Evolutionary conservation across 2,797 vertebrate genomes (phyloP), one percentile per base, ranked within the genome.

Genomic region (Rhinogobio ventralis): DNA sequence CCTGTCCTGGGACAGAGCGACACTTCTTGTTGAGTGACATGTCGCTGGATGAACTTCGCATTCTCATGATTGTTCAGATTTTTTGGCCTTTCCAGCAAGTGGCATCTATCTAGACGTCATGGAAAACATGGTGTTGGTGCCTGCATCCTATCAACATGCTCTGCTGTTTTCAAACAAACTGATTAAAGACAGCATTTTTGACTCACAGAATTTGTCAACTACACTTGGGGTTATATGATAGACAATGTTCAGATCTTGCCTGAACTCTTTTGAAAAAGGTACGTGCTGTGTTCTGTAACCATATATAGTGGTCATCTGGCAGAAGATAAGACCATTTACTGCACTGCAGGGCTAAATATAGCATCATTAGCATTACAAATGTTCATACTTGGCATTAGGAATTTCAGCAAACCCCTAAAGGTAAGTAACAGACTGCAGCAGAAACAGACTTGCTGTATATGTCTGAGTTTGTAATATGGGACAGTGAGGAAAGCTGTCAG

Each of bases 221-320:
- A 66, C 68, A 89, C 83, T 85, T 84, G 72, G 74, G 79, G 42
- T 80, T 57, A 84, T 84, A 85, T 30, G 66, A 81, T 39, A 68
- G 28, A 80, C 19, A 36, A 4, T 69, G 77, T 83, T 87, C 42
- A 83, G 36, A 75, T 10, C 23, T 57, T 25, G 57, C 17, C 23
- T 67, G 76, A 74, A 19, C 28, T 49, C 72, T 86, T 66, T 51
- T 84, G 46, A 69, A 87, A 76, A 83, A 69, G 75, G 86, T 76
- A 51, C 36, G 17, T 4, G 13, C 75, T 28, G 23, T 66, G 57
- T 84, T 84, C 66, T 80, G 45, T 81, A 84, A 77, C 84, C 84
- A 55, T 80, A 90, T 46, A 87, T 77, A 82, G 85, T 17, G 17
- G 28, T 42, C 13, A 51, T 45, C 62, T 89, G 85, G 76, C 82